Evolutionary conservation across 2,113 vertebrate genomes (phyloP).

Genomic region (Microcebus murinus): DNA sequence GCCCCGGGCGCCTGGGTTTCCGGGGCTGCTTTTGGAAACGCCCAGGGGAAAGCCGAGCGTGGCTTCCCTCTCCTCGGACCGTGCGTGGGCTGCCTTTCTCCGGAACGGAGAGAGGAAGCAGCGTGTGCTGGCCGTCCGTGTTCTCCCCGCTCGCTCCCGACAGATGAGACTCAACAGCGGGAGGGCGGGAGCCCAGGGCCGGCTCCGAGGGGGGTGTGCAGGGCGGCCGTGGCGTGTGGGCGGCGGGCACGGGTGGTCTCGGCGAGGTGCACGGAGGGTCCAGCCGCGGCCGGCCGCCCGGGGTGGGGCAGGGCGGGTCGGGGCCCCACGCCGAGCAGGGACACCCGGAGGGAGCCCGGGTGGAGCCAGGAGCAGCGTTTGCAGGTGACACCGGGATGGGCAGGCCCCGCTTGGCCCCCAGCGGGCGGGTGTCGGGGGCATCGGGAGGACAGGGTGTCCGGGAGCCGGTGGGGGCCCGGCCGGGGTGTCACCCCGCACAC

Average conservation of each 20-base stretch:
- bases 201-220: too few relatives aligned
- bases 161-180: accelerated
- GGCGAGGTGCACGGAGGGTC: neutral
- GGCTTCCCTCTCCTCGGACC: too few relatives aligned
- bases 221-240: too few relatives aligned
- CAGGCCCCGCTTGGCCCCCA: neutral
- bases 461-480: neutral
- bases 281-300: neutral
- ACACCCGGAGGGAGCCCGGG: too few relatives aligned
- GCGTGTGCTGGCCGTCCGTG: neutral
- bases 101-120: too few relatives aligned
- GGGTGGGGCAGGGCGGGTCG: too few relatives aligned
- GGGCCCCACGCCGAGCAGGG: too few relatives aligned
- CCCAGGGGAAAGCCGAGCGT: too few relatives aligned
- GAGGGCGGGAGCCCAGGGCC: too few relatives aligned
- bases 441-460: neutral
- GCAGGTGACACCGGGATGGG: too few relatives aligned
- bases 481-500: accelerated
- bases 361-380: neutral
- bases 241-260: too few relatives aligned
- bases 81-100: too few relatives aligned
- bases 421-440: accelerated
- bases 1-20: neutral
- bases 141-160: neutral
- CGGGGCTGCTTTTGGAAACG: neutral